These are phyloP conservation scores for Sarcophaga subvicina DNA, from an alignment of 2,888 invertebrate genomes.

Conservation along the genomic window DNA sequence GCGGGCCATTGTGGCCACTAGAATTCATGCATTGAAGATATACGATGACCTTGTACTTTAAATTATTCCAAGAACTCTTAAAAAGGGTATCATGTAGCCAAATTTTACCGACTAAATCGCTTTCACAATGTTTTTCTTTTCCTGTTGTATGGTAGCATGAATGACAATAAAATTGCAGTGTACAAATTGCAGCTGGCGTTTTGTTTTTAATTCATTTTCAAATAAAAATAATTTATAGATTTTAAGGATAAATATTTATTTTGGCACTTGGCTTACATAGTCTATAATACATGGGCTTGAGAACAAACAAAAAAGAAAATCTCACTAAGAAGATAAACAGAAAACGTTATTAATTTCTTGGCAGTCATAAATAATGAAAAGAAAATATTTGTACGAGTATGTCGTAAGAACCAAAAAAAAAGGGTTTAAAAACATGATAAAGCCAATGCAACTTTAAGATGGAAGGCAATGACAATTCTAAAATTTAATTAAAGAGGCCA, in stretches of 20 bases:
- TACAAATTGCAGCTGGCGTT: conserved; percentile 69
- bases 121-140: not conserved
- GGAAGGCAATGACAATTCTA: not conserved
- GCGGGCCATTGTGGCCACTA: too few species aligned
- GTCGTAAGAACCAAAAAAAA: not conserved
- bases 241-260: conserved; percentile 72
- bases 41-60: too few species aligned
- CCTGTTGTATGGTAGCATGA: conserved; percentile 29
- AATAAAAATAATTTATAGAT: conserved; percentile 51
- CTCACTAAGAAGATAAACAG: not conserved
- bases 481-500: not conserved
- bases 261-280: conserved; percentile 66
- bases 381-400: conserved; percentile 12
- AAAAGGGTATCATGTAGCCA: too few species aligned
- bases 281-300: conserved; percentile 36
- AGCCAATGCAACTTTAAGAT: not conserved
- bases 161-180: conserved; percentile 63
- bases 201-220: conserved; percentile 73
- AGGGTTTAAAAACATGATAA: not conserved
- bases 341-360: conserved; percentile 5
- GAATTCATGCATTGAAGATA: too few species aligned
- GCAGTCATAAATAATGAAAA: conserved; percentile 14
- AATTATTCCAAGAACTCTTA: too few species aligned
- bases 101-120: not conserved
- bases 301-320: not conserved